Base-by-base conservation (phyloP, 2,797 vertebrate genomes). In the Argentina silus region DNA sequence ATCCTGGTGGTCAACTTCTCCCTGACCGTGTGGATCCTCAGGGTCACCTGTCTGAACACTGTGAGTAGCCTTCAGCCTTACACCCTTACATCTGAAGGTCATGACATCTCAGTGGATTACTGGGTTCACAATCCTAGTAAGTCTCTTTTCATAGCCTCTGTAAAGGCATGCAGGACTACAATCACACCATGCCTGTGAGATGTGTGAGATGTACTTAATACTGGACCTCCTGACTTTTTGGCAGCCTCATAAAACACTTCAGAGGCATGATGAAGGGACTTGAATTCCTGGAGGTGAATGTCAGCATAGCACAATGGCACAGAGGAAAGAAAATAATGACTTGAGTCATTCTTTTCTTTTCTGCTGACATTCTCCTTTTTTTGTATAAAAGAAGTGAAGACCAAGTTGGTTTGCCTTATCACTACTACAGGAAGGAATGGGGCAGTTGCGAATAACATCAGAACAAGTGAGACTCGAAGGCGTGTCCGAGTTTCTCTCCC, bases 1-100 rank as follows among this genome's bases (percentile, higher is more conserved):
- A 91, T 95, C 88, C 94, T 95, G 80, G 90, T 95, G 91, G 93
- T 95, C 91, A 95, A 95, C 90, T 91, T 95, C 87, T 94, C 95
- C 84, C 93, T 95, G 92, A 95, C 94, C 87, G 95, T 95, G 91
- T 95, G 95, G 95, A 95, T 95, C 86, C 93, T 95, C 86, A 95
- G 95, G 89, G 94, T 95, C 88, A 95, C 95, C 94, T 95, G 94
- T 92, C 95, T 95, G 91, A 95, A 94, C 85, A 93, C 94, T 80
- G 95, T 95, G 93, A 95, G 94, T 95, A 85, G 6, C 10, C 17
- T 4, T 23, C 55, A 57, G 2, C 8, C 17, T 17, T 57, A 57
- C 17, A 17, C 17, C 51, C 15, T 15, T 1, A 12, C 12, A 11
- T 2, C 50, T 15, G 51, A 21, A 19, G 55, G 9, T 57, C 55